Percentiles rank a stretch among this genome's conserved stretches.
These are phyloP conservation scores for Eublepharis macularius DNA, from an alignment of 2,113 vertebrate species.

Conservation along the genomic window DNA sequence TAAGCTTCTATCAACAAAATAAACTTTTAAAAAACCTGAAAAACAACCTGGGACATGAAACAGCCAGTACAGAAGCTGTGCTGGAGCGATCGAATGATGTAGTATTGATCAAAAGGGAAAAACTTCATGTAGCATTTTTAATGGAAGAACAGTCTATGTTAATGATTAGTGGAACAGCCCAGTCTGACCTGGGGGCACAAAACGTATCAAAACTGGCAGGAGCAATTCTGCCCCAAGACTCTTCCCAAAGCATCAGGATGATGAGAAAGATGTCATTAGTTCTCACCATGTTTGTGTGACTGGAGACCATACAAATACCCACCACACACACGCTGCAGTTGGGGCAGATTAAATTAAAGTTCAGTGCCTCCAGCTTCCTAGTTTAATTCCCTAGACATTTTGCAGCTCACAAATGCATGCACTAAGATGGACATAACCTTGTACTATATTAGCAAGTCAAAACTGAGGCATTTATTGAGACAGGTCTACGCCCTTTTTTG, in stretches of 20 bases:
- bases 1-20: neutral
- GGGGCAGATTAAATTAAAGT: neutral
- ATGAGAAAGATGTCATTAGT: neutral
- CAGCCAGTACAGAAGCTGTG: neutral
- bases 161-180: neutral
- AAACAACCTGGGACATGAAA: neutral
- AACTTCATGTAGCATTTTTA: neutral
- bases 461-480: neutral
- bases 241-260: neutral
- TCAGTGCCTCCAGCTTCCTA: no score
- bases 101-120: neutral
- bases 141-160: neutral
- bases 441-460: neutral
- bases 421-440: neutral
- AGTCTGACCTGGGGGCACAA: neutral
- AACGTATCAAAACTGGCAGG: neutral
- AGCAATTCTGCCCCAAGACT: neutral
- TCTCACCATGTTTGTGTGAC: neutral
- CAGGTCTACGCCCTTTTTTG: neutral
- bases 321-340: neutral
- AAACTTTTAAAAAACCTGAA: neutral
- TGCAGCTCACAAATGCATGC: neutral
- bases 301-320: neutral
- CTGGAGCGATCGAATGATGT: neutral
- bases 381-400: neutral